These are phyloP conservation scores for Scrobipalpa costella DNA, from an alignment of 2,888 invertebrate species.

Conservation along the genomic window DNA sequence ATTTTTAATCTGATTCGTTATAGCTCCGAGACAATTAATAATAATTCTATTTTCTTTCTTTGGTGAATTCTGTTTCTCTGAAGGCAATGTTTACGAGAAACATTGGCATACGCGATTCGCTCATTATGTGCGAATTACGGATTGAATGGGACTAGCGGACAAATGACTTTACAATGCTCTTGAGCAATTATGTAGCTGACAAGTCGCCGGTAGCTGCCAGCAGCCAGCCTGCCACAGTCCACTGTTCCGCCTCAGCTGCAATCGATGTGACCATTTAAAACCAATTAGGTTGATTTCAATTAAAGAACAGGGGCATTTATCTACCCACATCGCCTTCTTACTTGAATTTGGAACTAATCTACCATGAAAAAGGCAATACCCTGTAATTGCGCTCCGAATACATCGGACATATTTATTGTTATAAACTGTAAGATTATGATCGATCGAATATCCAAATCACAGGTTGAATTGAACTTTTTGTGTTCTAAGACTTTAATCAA, in stretches of 20 bases:
- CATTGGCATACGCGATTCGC: constrained; percentile 37
- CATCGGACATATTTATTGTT: constrained; percentile 18
- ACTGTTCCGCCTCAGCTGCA: constrained; percentile 32
- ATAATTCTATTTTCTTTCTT: too few relatives aligned
- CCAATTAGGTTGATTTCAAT: constrained; percentile 42
- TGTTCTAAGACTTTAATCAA: constrained; percentile 11
- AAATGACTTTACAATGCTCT: constrained; percentile 31
- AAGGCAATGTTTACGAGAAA: constrained; percentile 21
- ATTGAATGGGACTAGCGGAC: constrained; percentile 28
- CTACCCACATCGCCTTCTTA: constrained; percentile 32
- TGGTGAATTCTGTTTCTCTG: too few relatives aligned
- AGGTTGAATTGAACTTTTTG: constrained; percentile 12
- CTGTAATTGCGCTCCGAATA: constrained; percentile 27
- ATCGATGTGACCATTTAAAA: constrained; percentile 41
- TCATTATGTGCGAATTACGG: constrained; percentile 33
- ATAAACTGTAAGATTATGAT: constrained; percentile 5
- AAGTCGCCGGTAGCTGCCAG: constrained; percentile 13
- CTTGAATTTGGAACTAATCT: constrained; percentile 25
- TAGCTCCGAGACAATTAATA: too few relatives aligned
- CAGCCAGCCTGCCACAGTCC: constrained; percentile 15
- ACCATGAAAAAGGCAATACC: constrained; percentile 24
- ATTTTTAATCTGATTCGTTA: too few relatives aligned
- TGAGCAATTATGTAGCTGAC: constrained; percentile 36
- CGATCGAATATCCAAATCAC: constrained; percentile 1
- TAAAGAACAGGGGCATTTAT: constrained; percentile 37